A percentile compares a stretch with the other conserved stretches of the same genome.
These are phyloP conservation scores for Cataglyphis hispanica DNA, from an alignment of 1,140 invertebrate species.

Conservation along the genomic window DNA sequence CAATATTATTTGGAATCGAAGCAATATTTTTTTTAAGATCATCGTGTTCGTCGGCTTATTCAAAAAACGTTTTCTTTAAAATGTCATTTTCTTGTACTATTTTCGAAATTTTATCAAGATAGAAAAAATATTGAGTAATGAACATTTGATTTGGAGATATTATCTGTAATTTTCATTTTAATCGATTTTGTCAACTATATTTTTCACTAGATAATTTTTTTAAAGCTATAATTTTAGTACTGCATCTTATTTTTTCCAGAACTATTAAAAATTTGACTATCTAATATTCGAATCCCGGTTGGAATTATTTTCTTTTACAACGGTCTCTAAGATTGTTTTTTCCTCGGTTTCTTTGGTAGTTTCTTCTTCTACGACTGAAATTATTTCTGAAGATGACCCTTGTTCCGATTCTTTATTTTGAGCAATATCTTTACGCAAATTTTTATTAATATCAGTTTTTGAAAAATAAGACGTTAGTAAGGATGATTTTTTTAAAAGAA, in stretches of 20 bases:
- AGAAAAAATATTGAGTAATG: not conserved
- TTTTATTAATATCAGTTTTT: not conserved
- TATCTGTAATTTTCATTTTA: slow-evolving; percentile 2
- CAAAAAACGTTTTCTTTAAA: not conserved
- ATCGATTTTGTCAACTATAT: slow-evolving; percentile 4
- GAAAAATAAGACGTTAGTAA: not conserved
- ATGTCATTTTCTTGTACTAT: not conserved
- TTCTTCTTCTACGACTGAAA: not conserved
- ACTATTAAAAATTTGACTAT: not conserved
- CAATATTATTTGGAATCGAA: not conserved
- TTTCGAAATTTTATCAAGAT: slow-evolving; percentile 4
- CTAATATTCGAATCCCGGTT: not conserved
- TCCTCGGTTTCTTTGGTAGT: not conserved
- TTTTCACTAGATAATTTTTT: slow-evolving; percentile 5
- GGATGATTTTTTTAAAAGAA: slow-evolving; percentile 7
- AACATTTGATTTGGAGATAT: slow-evolving; percentile 3
- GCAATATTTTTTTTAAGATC: not conserved
- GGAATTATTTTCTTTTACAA: not conserved
- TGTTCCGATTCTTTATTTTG: not conserved
- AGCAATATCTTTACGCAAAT: not conserved
- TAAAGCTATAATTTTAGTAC: not conserved
- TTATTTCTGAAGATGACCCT: not conserved
- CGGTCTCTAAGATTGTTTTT: not conserved
- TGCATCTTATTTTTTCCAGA: not conserved
- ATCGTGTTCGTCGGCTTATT: not conserved